Evolutionary conservation across 2,797 vertebrate species (phyloP), one percentile per base, ranked within the genome.

Genomic region (Halcyon leucocephala): DNA sequence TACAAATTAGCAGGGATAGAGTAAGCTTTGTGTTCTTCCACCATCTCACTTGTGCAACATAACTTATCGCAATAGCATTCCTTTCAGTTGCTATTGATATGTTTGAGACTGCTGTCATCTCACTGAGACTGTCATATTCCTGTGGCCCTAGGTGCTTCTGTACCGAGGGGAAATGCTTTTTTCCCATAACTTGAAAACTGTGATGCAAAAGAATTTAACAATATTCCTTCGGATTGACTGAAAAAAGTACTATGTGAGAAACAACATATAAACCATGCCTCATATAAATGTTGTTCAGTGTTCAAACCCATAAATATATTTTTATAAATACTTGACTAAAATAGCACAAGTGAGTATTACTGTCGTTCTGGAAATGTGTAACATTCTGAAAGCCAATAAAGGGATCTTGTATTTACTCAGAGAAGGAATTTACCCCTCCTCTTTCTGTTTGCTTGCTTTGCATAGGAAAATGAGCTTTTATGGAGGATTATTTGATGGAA

Each of bases 391-490:
- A 73, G 41, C 22, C 37, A 70, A 28, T n/a, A 48, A 42, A 64
- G 12, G 22, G 35, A 85, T 20, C 52, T 67, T 84, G 16, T 66
- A 22, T 82, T 64, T 77, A 73, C 24, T 24, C 52, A 29, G 37
- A 65, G 70, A 95, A 92, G 25, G 22, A 77, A 86, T 86, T 82
- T 55, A n/a, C 26, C 22, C 25, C 18, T 90, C 24, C 39, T 78
- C 21, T 85, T 91, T 78, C 69, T 21, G n/a, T 90, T 51, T 61
- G 35, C 61, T 93, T 95, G 41, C 19, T 48, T 76, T 71, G 33
- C 79, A 86, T 92, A 82, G 91, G 49, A 89, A 95, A 95, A 88
- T 74, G 49, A 72, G 26, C 18, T 93, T 95, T 87, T 92, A 86
- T 55, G 90, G 71, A 46, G 35, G 76, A 92, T 31, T 22, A 89